Base-by-base conservation (phyloP, 2,113 vertebrate genomes). In the Cyanoderma ruficeps region DNA sequence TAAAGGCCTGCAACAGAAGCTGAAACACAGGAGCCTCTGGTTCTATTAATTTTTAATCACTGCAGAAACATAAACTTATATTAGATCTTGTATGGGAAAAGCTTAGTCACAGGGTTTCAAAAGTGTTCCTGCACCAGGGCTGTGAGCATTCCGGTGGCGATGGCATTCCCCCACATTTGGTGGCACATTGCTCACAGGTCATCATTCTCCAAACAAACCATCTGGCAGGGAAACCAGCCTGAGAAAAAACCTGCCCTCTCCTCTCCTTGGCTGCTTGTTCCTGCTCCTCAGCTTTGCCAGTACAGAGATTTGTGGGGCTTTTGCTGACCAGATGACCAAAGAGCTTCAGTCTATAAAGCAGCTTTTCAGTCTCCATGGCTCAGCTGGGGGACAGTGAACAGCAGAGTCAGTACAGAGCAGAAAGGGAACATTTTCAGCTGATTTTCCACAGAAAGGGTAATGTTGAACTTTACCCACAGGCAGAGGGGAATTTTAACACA, bases 41-140 rank as follows among this genome's bases (percentile, higher is more conserved):
- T 82, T 90, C 72, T 56, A 72, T 90, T 83, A 90, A 81, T 83
- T 89, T 95, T 95, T 93, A 81, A 92, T 89, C n/a, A 80, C 25
- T 86, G 63, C 80, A 93, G 74, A 76, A 81, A 77, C 78, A 42
- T 55, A 55, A 52, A 41, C 7, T 77, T 83, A 5, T n/a, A 49
- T 76, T 63, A 76, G 37, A 19, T 71, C 28, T 81, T 60, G 22
- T 25, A 23, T 70, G 39, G 59, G 75, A 69, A 86, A 76, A 86
- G 17, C 55, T 92, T 83, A 42, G 50, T 53, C 76, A 67, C 7
- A 2, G 63, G 27, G 10, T 72, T 90, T 83, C 72, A 59, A 13
- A 90, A 70, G 23, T 18, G 50, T 14, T 50, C 21, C 78, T 74
- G 33, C 63, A 23, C 50, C 31, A 42, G 42, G 27, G 50, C 39